A percentile compares a stretch with the other conserved stretches of the same genome.
phyloP scores from a whole-genome alignment of 2,888 invertebrate genomes.

The Charanyca ferruginea region DNA sequence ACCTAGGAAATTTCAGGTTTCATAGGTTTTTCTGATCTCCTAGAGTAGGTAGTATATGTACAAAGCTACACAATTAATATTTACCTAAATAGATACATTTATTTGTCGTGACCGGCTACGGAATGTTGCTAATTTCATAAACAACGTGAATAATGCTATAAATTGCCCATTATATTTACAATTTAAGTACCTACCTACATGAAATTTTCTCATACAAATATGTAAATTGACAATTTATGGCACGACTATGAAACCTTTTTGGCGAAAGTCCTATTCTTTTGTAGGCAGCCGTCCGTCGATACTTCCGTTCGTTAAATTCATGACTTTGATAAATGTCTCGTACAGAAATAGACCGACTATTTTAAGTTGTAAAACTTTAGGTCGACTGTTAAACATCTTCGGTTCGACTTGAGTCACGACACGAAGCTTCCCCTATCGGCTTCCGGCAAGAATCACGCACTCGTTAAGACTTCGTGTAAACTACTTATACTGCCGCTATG shows the following conservation, averaged over 20 bases:
- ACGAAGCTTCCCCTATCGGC: constrained; percentile 55
- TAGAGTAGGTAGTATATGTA: too few relatives aligned
- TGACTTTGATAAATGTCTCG: constrained; percentile 64
- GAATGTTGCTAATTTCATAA: background rate
- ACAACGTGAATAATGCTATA: constrained; percentile 1
- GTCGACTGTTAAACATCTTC: constrained; percentile 64
- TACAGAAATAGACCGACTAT: constrained; percentile 61
- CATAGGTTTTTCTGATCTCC: too few relatives aligned
- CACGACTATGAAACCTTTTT: constrained; percentile 19
- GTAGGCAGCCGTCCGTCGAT: constrained; percentile 18
- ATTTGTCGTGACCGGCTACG: background rate
- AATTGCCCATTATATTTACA: constrained; percentile 7
- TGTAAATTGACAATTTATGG: constrained; percentile 25
- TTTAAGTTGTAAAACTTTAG: constrained; percentile 69
- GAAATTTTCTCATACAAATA: background rate
- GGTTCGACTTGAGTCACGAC: constrained; percentile 59
- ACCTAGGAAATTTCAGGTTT: background rate
- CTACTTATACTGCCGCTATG: background rate
- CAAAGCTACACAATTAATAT: too few relatives aligned
- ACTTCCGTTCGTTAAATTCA: constrained; percentile 47
- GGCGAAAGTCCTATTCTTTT: constrained; percentile 22
- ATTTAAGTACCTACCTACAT: too few relatives aligned
- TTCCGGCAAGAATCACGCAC: constrained; percentile 64
- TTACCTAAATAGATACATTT: too few relatives aligned
- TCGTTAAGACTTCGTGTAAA: constrained; percentile 26